Conservation (phyloP, 2,797 vertebrate species). For the Acanthornis magna region DNA sequence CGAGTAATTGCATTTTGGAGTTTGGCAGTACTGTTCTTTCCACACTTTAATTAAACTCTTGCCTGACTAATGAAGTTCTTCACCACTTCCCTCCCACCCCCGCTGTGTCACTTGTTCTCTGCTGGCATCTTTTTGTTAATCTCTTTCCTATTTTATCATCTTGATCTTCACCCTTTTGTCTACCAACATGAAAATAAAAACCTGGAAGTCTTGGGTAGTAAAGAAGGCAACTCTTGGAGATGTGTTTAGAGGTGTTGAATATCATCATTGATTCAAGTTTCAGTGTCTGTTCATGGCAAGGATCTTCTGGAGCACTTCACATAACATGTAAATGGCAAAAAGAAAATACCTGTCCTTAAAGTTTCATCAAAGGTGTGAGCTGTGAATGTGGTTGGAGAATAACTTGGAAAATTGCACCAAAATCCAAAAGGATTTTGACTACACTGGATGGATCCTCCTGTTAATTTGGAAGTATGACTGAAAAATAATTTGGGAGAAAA, state of each 20-base stretch:
- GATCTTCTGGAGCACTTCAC: background rate
- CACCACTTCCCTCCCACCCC: background rate
- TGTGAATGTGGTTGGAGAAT: background rate
- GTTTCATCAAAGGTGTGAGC: background rate
- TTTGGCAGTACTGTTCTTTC: background rate
- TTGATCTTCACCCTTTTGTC: background rate
- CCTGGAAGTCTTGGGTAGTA: background rate
- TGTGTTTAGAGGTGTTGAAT: background rate
- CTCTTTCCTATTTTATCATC: background rate
- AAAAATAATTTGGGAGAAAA: background rate
- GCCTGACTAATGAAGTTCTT: background rate
- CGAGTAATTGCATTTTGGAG: background rate
- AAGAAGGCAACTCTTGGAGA: background rate
- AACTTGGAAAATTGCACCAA: background rate
- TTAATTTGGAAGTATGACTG: background rate
- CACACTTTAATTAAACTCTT: background rate
- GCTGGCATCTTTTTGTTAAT: background rate
- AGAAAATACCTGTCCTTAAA: background rate
- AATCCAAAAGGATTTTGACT: background rate
- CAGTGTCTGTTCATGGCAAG: background rate
- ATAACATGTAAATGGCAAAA: background rate
- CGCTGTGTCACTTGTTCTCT: background rate
- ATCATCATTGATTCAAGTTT: background rate
- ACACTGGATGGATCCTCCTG: accelerated
- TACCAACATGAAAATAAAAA: background rate